Base-by-base conservation (phyloP, 2,113 vertebrate species). In the Entomyzon cyanotis region DNA sequence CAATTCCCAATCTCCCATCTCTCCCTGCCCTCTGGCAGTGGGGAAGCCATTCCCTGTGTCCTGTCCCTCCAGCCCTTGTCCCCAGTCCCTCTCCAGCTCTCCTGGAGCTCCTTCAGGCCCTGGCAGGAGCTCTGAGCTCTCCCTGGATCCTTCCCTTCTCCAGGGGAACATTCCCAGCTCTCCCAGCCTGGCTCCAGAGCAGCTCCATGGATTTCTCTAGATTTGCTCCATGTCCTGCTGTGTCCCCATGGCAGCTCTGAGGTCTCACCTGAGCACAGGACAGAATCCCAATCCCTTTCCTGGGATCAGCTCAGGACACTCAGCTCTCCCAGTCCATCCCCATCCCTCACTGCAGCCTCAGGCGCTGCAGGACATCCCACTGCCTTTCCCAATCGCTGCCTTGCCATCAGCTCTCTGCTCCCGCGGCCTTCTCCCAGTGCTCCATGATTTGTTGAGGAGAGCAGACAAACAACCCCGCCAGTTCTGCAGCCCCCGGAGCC, bases 261-360 rank as follows among this genome's bases (percentile, higher is more conserved):
- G 41, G 15, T 47, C 42, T 75, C 50, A 23, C 50, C n/a, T n/a
- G 68, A 4, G 55, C 67, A 53, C 8, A 35, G 33, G 55, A 20
- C 58, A 63, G 28, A 17, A 5, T 23, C 16, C 23, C 28, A 17
- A 44, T 44, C 64, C 18, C 28, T 11, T 3, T 9, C 31, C 56
- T 20, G 68, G 14, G 25, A 1, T 24, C 46, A 71, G 67, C 80
- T 46, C 47, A 53, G 67, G 56, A 6, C 42, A 11, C 62, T 23
- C 50, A 23, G 41, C 50, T n/a, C 35, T 22, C 63, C 50, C 8
- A 4, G 15, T 0, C 27, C 55, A 2, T 31, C 7, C 1, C n/a
- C 60, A 62, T 8, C 20, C 20, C 5, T 77, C 39, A 3, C 5
- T 1, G 5, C 44, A n/a, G 53, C 3, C n/a, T 16, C 67, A 8